Evolutionary conservation across 2,113 vertebrate species (phyloP).

Genomic region (Xiphophorus hellerii): DNA sequence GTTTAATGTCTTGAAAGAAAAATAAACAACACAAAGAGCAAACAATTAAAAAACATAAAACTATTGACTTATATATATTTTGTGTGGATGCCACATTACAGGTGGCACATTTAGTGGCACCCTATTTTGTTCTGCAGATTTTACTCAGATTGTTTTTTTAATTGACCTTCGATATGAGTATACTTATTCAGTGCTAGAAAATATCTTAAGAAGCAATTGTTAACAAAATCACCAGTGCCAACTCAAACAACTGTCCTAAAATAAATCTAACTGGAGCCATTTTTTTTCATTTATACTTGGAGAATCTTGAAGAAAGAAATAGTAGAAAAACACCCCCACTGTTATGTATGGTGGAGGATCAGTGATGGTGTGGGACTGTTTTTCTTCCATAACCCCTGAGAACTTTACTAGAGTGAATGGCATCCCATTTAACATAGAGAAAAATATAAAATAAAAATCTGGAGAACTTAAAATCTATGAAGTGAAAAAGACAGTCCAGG

Average conservation of each 20-base stretch:
- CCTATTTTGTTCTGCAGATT: conserved; percentile 19
- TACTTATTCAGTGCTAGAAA: background rate
- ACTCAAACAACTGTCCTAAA: background rate
- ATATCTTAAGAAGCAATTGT: background rate
- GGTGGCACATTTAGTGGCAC: background rate
- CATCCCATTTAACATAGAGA: background rate
- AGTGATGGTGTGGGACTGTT: background rate
- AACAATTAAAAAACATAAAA: background rate
- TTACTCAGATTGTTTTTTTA: background rate
- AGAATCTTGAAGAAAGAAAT: background rate
- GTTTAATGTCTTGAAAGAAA: conserved; percentile 22
- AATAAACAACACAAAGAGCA: background rate
- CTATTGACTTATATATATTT: conserved; percentile 52
- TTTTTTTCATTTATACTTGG: background rate
- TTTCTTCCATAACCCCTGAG: background rate
- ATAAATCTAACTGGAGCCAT: background rate
- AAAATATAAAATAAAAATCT: background rate
- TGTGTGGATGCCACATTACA: conserved; percentile 7
- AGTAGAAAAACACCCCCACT: background rate
- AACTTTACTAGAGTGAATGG: background rate
- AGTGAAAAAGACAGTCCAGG: background rate
- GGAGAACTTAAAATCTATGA: background rate
- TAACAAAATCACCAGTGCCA: background rate
- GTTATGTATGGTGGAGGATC: background rate
- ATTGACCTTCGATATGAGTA: background rate